These are phyloP conservation scores for Orius insidiosus DNA, from an alignment of 1,140 invertebrate genomes.

Conservation along the genomic window DNA sequence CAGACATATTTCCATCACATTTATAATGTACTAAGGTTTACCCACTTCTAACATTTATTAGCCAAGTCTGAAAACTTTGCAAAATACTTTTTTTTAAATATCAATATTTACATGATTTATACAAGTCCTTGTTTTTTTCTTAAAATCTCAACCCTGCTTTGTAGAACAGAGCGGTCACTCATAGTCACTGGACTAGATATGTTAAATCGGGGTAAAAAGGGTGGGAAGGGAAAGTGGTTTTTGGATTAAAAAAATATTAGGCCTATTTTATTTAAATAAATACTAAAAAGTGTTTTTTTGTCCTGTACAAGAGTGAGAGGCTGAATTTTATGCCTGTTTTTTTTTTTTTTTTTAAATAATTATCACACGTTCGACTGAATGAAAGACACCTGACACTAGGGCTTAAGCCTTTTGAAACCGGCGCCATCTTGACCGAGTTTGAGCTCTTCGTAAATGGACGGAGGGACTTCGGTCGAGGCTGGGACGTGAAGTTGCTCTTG, in stretches of 20 bases:
- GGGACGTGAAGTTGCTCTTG: slow-evolving; percentile 36
- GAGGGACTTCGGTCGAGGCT: slow-evolving; percentile 41
- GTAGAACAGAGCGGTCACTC: no score
- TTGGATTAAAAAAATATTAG: not conserved
- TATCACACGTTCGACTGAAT: slow-evolving; percentile 10
- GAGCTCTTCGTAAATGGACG: slow-evolving; percentile 57
- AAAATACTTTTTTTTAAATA: no score
- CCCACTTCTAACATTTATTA: no score
- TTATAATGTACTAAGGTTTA: no score
- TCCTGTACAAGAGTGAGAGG: not conserved
- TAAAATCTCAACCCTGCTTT: no score
- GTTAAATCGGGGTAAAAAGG: no score
- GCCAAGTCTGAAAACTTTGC: no score
- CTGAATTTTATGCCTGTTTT: not conserved
- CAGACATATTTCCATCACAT: no score
- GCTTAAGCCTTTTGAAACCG: slow-evolving; percentile 54
- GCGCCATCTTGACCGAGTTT: slow-evolving; percentile 59
- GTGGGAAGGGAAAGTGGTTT: not conserved
- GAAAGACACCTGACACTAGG: slow-evolving; percentile 24
- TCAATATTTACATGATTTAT: no score
- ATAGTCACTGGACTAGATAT: no score
- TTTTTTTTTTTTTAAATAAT: not conserved
- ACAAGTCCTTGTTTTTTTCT: no score
- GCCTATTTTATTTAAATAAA: not conserved
- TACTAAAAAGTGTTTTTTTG: not conserved